Base-by-base conservation (phyloP, 2,888 invertebrate genomes). In the Dryobotodes eremita region DNA sequence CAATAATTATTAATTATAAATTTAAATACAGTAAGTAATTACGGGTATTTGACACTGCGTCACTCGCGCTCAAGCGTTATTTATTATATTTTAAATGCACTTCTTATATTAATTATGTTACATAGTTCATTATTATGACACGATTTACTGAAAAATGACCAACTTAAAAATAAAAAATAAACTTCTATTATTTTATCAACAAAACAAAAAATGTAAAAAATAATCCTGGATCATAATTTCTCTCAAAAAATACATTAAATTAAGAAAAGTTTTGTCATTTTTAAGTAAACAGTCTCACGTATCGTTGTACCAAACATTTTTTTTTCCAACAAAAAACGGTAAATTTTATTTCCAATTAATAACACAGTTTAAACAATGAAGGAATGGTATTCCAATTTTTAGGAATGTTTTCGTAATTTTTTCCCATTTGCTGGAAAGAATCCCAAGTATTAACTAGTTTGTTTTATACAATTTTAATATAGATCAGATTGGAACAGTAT, bases 21-120 rank as follows among this genome's bases (percentile, higher is more conserved):
- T 95, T 94, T 95, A 95, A 95, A 94, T 95, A 93, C 92, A 94
- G 93, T 94, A 94, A 94, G 95, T 94, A 92, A 91, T 94, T 93
- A 94, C 88, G 92, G 92, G 90, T 92, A 92, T 93, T 93, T 93
- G 94, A 95, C 95, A 95, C 95, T 89, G 92, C 92, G 90, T 88
- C 93, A 90, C 91, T 89, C 93, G 90, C 91, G 91, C 91, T 90
- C 92, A 94, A 95, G 94, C 93, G 89, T 92, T 92, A 92, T 89
- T 92, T 92, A 92, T 90, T 91, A 88, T 91, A 88, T 86, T 91
- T 91, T 95, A 95, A 95, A 95, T 95, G 95, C 95, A 94, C 88
- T 92, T 92, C 91, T 91, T 89, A 89, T 75, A 87, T 88, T 84
- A 85, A 79, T 80, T 82, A 88, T 84, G 86, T 82, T 83, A 89